Conservation (phyloP, 2,888 invertebrate species). For the Tachina fera region DNA sequence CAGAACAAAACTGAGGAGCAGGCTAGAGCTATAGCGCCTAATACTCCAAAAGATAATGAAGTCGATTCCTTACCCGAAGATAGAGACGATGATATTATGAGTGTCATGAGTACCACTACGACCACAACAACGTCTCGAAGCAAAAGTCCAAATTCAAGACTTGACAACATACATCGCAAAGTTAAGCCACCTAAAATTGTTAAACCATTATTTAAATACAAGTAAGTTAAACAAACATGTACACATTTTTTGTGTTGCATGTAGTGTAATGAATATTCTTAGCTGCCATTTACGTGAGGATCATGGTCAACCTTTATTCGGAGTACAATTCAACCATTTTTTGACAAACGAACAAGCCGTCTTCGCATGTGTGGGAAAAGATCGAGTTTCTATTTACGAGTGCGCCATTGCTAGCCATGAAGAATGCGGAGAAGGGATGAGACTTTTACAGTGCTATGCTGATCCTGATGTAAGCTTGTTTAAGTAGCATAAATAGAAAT, state of each 20-base stretch:
- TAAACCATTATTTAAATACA: slow-evolving; percentile 88
- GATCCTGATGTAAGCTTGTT: slow-evolving; percentile 91
- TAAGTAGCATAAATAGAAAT: neutral
- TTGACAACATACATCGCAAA: slow-evolving; percentile 79
- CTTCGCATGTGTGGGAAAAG: slow-evolving; percentile 97
- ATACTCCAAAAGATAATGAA: slow-evolving; percentile 26
- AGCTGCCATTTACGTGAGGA: slow-evolving; percentile 95
- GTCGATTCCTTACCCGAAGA: slow-evolving; percentile 75
- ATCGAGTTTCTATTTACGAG: slow-evolving; percentile 96
- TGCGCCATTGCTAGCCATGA: slow-evolving; percentile 84
- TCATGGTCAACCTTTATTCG: slow-evolving; percentile 96
- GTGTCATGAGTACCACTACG: slow-evolving; percentile 91
- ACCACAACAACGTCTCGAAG: slow-evolving; percentile 91
- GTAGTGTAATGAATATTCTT: neutral
- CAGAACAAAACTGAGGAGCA: neutral
- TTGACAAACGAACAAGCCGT: slow-evolving; percentile 92
- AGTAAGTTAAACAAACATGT: slow-evolving; percentile 71
- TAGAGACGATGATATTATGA: slow-evolving; percentile 88
- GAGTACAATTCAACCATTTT: slow-evolving; percentile 96
- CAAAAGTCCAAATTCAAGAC: slow-evolving; percentile 89
- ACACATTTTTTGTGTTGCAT: neutral
- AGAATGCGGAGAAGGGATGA: slow-evolving; percentile 83
- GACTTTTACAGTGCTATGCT: slow-evolving; percentile 94
- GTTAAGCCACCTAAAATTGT: slow-evolving; percentile 85
- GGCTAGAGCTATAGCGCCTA: neutral